Evolutionary conservation across 2,113 vertebrate species (phyloP), one percentile per base, ranked within the genome.

Genomic region (Drymodes brunneopygia): DNA sequence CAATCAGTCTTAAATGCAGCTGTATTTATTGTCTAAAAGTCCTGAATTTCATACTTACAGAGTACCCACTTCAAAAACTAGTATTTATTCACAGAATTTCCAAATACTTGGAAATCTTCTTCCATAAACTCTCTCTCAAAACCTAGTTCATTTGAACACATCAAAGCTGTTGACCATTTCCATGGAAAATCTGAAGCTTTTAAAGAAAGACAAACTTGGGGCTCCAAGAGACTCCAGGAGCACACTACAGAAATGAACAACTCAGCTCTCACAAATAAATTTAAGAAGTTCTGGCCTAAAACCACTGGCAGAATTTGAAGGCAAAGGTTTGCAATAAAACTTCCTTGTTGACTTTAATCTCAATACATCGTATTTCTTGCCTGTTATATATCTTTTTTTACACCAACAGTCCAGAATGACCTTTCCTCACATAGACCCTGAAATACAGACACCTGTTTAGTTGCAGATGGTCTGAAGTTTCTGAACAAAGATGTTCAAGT

Each of bases 1-100:
- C 31, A 97, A 97, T 95, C 96, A 97, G 54, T 90, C 54, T 94
- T 88, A 92, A 96, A 88, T 65, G 42, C 90, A 97, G 90, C 82
- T 95, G 94, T 88, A 88, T 67, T 95, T 96, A 86, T 94, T 92
- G 88, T 95, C 77, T 94, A 81, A 92, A 95, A 86, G 47, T 79
- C 79, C 56, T 82, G 35, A 92, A 86, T 93, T 96, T 78, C 78
- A 85, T 42, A 78, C 65, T 86, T 86, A 47, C 1, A 78, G 50
- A 89, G 48, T 77, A 70, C 7, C 42, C 66, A 4, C 71, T 88
- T 93, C 58, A 93, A 88, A 90, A 93, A 67, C 72, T 27, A 60
- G 51, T 20, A 77, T 20, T 48, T 86, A 88, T 79, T 69, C 57
- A 81, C 1, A 3, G 40, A 78, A 78, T 88, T 90, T 79, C 27